Conservation (phyloP, 2,888 invertebrate species). For the Cheilosia impressa region DNA sequence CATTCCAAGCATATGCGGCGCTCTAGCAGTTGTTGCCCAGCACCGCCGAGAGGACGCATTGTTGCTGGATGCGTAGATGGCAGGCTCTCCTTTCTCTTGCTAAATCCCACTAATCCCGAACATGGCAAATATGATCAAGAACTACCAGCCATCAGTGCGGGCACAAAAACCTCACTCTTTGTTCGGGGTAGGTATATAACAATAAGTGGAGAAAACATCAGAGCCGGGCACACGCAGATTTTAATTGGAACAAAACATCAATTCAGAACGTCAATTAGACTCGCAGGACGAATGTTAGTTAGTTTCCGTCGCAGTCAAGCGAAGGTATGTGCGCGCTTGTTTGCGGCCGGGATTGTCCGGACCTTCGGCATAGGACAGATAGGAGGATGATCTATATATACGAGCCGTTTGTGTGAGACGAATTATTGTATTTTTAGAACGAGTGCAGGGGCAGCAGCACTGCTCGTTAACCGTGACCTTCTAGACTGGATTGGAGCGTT, state of each 20-base stretch:
- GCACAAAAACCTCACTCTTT: conserved; percentile 30
- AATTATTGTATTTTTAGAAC: conserved; percentile 47
- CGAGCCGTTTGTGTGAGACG: not conserved
- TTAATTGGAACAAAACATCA: conserved; percentile 75
- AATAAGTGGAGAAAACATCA: conserved; percentile 66
- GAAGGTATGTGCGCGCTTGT: conserved; percentile 8
- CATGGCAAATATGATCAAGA: conserved; percentile 49
- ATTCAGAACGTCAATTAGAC: conserved; percentile 73
- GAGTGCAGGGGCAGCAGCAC: conserved; percentile 7
- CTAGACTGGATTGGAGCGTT: conserved; percentile 29
- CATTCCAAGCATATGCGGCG: conserved; percentile 26
- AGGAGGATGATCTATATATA: not conserved
- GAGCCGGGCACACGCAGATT: conserved; percentile 68
- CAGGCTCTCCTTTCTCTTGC: conserved; percentile 3
- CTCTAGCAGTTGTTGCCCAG: not conserved
- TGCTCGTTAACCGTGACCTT: conserved; percentile 62
- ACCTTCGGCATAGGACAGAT: not conserved
- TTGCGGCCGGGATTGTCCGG: conserved; percentile 11
- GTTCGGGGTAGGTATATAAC: conserved; percentile 24
- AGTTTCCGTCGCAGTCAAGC: conserved; percentile 19
- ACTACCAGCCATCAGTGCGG: conserved; percentile 7
- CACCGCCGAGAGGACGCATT: conserved; percentile 5
- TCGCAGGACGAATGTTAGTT: conserved; percentile 72
- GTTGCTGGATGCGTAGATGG: not conserved
- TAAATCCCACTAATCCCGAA: conserved; percentile 40